These are phyloP conservation scores for Andinoacara biseriatus DNA, from an alignment of 2,113 vertebrate species.

Conservation along the genomic window DNA sequence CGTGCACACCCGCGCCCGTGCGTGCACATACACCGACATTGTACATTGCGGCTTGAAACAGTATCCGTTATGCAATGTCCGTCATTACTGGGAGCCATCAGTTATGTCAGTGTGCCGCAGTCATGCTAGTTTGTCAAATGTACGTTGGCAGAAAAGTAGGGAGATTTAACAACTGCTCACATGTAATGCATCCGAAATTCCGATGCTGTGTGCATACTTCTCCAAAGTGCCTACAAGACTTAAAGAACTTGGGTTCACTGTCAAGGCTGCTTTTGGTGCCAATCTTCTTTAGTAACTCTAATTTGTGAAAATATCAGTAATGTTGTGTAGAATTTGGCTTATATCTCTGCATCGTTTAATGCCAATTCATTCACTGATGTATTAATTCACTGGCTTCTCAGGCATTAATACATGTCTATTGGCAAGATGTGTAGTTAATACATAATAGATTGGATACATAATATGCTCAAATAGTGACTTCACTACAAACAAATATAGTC, in stretches of 20 bases:
- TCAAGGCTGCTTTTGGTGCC: neutral
- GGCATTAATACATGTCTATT: neutral
- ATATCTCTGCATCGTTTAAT: neutral
- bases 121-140: slow-evolving; percentile 26
- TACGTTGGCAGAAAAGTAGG: neutral
- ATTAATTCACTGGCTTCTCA: neutral
- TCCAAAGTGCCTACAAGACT: neutral
- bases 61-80: slow-evolving; percentile 44
- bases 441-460: neutral
- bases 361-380: neutral
- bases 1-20: slow-evolving; percentile 6
- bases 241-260: neutral
- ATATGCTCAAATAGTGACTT: neutral
- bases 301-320: neutral
- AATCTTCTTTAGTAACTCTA: neutral
- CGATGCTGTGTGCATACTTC: neutral
- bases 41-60: slow-evolving; percentile 3
- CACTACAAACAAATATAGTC: neutral
- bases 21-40: neutral
- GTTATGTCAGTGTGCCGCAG: slow-evolving; percentile 10
- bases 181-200: slow-evolving; percentile 3
- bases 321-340: neutral
- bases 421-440: neutral
- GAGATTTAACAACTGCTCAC: slow-evolving; percentile 9
- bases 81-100: slow-evolving; percentile 22